Evolutionary conservation across 2,888 invertebrate species (phyloP).

Genomic region (Hetaerina titia): DNA sequence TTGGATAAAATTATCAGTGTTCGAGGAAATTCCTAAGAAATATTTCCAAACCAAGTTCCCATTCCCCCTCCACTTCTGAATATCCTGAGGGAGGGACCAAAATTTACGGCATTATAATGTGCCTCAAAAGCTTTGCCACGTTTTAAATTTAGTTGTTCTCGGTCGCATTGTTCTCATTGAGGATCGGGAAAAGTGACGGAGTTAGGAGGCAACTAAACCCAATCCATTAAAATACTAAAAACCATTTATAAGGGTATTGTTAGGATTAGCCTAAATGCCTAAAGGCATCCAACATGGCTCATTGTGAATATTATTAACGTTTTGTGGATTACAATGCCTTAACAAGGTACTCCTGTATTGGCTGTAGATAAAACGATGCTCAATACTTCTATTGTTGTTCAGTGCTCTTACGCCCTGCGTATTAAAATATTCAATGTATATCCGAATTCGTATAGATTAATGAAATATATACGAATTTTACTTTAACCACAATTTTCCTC

Average conservation of each 20-base stretch:
- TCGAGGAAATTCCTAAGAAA: slow-evolving; percentile 27
- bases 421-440: too few species aligned
- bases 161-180: not conserved
- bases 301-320: too few species aligned
- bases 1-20: slow-evolving; percentile 17
- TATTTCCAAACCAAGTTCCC: not conserved
- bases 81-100: not conserved
- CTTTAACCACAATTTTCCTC: too few species aligned
- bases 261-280: too few species aligned
- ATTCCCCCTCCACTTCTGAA: not conserved
- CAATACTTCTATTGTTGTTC: too few species aligned
- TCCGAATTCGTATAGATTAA: too few species aligned
- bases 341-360: too few species aligned
- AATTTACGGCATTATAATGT: slow-evolving; percentile 25
- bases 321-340: too few species aligned
- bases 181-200: not conserved
- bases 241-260: not conserved
- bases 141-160: slow-evolving; percentile 29
- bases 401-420: too few species aligned
- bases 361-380: too few species aligned
- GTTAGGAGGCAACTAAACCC: not conserved
- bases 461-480: too few species aligned
- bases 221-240: not conserved
- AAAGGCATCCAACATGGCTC: too few species aligned
- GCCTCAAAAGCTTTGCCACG: not conserved